Evolutionary conservation across 2,888 invertebrate species (phyloP).

Genomic region (Linnaemya tessellans): DNA sequence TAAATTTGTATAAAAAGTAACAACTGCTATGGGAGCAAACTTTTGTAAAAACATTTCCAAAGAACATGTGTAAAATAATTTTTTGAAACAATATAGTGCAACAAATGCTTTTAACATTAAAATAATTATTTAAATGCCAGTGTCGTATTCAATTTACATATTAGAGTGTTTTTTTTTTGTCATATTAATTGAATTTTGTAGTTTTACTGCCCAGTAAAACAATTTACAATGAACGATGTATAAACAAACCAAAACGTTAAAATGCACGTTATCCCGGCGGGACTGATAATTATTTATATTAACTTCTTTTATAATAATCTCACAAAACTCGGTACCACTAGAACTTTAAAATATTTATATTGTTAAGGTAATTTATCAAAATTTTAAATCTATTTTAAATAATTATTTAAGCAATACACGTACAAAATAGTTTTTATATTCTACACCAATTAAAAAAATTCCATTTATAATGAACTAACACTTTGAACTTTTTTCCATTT

Average conservation of each 20-base stretch:
- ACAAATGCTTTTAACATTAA: not conserved
- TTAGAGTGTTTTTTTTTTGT: not conserved
- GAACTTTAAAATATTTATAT: not conserved
- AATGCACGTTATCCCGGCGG: too few relatives aligned
- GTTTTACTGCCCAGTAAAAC: not conserved
- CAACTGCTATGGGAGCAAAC: not conserved
- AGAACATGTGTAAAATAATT: not conserved
- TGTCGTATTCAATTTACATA: not conserved
- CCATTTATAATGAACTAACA: not conserved
- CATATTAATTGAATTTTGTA: not conserved
- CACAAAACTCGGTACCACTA: too few relatives aligned
- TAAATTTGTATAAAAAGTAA: conserved; percentile 1
- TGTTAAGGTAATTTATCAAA: not conserved
- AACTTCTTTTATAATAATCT: too few relatives aligned
- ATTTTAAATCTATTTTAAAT: not conserved
- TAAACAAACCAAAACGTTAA: too few relatives aligned
- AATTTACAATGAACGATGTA: too few relatives aligned
- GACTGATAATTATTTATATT: too few relatives aligned
- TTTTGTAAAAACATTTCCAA: not conserved
- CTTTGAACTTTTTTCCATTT: not conserved
- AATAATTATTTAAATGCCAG: not conserved
- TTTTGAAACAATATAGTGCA: not conserved
- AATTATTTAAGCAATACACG: not conserved
- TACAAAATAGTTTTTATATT: not conserved
- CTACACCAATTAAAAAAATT: not conserved